phyloP scores from a whole-genome alignment of 2,797 vertebrate species.

The Paguma larvata region DNA sequence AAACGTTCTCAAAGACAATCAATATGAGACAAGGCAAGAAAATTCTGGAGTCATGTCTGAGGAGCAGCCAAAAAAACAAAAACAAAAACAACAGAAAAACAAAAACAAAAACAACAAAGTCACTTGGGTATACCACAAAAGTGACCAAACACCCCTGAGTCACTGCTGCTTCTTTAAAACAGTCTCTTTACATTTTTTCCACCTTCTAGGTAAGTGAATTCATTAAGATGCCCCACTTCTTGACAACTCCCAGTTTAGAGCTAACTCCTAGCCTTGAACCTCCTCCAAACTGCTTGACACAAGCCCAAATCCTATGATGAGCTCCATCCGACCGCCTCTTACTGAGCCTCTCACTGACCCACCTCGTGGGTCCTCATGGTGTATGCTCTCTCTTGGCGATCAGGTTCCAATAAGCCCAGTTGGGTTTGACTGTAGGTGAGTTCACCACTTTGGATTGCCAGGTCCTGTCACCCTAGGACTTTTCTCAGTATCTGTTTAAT shows the following conservation, averaged over 20 bases:
- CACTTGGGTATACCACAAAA: not conserved
- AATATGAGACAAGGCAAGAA: not conserved
- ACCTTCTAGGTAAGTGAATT: not conserved
- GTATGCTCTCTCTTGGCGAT: not conserved
- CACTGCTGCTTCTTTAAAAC: not conserved
- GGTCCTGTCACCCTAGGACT: not conserved
- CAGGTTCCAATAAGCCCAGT: not conserved
- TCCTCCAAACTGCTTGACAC: not conserved
- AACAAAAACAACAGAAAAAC: not conserved
- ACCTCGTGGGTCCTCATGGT: not conserved
- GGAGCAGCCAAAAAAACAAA: not conserved
- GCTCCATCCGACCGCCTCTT: not conserved
- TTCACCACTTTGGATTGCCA: not conserved
- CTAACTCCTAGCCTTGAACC: not conserved
- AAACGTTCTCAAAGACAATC: not conserved
- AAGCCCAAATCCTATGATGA: not conserved
- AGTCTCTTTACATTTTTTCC: not conserved
- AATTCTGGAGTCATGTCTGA: not conserved
- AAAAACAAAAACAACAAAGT: not conserved
- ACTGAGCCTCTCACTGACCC: not conserved
- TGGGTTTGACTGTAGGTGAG: not conserved
- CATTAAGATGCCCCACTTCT: not conserved
- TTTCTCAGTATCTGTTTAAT: not conserved
- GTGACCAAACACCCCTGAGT: not conserved
- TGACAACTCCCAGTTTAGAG: not conserved